Conservation (phyloP, 2,113 vertebrate species). For the Xyliphius kryptos region DNA sequence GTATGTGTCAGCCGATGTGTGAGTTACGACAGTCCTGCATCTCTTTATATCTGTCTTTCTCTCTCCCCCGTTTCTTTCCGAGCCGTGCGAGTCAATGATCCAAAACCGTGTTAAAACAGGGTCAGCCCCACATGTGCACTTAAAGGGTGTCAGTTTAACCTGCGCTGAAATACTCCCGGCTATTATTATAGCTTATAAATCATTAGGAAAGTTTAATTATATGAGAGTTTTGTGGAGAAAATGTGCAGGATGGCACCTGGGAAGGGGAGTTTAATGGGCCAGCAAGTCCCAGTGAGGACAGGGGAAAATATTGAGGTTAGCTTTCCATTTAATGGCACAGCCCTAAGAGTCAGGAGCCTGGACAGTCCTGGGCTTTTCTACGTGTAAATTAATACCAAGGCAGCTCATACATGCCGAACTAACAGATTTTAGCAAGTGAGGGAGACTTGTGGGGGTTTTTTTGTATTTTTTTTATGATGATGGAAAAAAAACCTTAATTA, state of each 20-base stretch:
- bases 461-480: too few species aligned
- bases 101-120: constrained; percentile 73
- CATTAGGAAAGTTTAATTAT: constrained; percentile 82
- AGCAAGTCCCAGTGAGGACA: constrained; percentile 71
- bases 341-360: constrained; percentile 35
- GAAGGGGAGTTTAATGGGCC: constrained; percentile 76
- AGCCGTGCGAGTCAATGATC: constrained; percentile 64
- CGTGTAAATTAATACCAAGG: not conserved
- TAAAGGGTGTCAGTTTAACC: constrained; percentile 72
- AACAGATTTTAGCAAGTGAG: constrained; percentile 11
- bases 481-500: constrained; percentile 57
- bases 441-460: constrained; percentile 47
- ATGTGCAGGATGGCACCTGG: constrained; percentile 71
- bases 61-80: constrained; percentile 47
- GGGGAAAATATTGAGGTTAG: constrained; percentile 72
- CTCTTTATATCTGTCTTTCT: constrained; percentile 44
- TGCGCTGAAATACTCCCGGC: constrained; percentile 70
- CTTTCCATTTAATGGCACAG: constrained; percentile 67
- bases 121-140: constrained; percentile 67
- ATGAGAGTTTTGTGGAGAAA: constrained; percentile 69
- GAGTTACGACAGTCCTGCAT: constrained; percentile 58
- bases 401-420: not conserved
- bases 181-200: constrained; percentile 80
- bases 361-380: constrained; percentile 1
- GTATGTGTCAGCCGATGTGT: constrained; percentile 40